phyloP scores from a whole-genome alignment of 2,113 vertebrate species.

The Myotis davidii region DNA sequence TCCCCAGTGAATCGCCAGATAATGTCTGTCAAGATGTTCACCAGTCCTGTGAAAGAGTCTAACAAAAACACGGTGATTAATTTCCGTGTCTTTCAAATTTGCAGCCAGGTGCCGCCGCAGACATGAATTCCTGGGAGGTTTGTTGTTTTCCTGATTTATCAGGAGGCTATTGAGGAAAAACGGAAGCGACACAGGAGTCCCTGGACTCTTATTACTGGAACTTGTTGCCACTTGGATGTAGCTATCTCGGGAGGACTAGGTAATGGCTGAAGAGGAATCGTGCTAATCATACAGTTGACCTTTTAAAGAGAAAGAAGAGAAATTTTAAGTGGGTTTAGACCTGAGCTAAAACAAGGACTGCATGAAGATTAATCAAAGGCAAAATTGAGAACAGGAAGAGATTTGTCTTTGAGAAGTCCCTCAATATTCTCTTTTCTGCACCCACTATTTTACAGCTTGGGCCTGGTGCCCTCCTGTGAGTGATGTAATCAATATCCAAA shows the following conservation, averaged over 20 bases:
- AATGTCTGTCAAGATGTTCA: conserved; percentile 88
- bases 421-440: neutral
- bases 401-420: neutral
- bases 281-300: neutral
- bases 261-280: neutral
- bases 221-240: neutral
- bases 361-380: neutral
- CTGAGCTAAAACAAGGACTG: neutral
- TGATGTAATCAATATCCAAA: too few relatives aligned
- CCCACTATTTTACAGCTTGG: neutral
- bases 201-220: neutral
- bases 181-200: neutral
- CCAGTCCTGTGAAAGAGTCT: conserved; percentile 86
- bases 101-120: neutral
- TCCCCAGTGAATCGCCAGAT: conserved; percentile 88
- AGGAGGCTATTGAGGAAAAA: neutral
- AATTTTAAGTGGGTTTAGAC: neutral
- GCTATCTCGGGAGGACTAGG: neutral
- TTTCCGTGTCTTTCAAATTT: neutral
- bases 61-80: conserved; percentile 57
- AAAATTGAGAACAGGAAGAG: neutral
- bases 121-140: neutral
- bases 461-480: neutral
- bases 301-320: neutral
- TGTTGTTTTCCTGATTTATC: neutral